Base-by-base conservation (phyloP, 2,113 vertebrate species). In the Rhinopomastus cyanomelas region DNA sequence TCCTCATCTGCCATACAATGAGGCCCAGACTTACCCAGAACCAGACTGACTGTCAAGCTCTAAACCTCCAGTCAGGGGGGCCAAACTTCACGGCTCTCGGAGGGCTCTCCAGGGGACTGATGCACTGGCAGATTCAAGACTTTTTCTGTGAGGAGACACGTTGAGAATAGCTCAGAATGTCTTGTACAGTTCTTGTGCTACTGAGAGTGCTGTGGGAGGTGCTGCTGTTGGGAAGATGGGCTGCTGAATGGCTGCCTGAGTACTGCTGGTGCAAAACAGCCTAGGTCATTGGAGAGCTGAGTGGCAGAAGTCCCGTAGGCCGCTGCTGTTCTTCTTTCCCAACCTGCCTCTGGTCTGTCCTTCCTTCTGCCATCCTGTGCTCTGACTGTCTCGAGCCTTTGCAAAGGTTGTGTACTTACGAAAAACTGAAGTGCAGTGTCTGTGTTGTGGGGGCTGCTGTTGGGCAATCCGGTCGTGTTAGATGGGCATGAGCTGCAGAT, bases 71-170 rank as follows among this genome's bases (percentile, higher is more conserved):
- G 9, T 81, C 88, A 87, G 30, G 44, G 22, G 57, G 81, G 78
- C 87, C 81, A 92, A 85, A 95, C 92, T 66, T 91, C 82, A 52
- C n/a, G 89, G 55, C 59, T 69, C 15, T 82, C 37, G 80, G 60
- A 79, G 71, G 39, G 62, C 61, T 86, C 84, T 81, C 74, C 51
- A 85, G 87, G 81, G 37, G 26, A 59, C 59, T 37, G 55, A 72
- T 46, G 16, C 3, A 59, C 64, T 64, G 75, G 29, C 55, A 84
- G 74, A 79, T 30, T 71, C 23, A 30, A 75, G 49, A 64, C 44
- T 79, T 82, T 37, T 15, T 51, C 59, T 29, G 18, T 55, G 44
- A 90, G 52, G 60, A 71, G 26, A 82, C 60, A 19, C 0, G 0
- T 48, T 92, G 81, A 64, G 48, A 73, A 44, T n/a, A 25, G 18